Evolutionary conservation across 2,113 vertebrate genomes (phyloP).

Genomic region (Meleagris gallopavo): DNA sequence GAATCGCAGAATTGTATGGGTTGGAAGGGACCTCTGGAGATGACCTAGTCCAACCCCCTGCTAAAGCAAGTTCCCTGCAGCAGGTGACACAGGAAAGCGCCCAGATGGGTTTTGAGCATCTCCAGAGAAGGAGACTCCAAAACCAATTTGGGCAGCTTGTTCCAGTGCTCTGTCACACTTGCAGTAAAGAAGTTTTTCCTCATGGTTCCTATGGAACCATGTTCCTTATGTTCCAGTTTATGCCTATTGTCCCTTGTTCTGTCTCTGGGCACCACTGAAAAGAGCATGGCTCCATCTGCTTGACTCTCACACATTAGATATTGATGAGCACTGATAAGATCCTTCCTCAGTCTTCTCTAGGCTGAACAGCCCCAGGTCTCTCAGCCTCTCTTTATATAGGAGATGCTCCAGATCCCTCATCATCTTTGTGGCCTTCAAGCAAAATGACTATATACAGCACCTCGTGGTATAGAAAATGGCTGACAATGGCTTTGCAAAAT

Average conservation of each 20-base stretch:
- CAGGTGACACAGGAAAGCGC: neutral
- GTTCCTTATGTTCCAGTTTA: neutral
- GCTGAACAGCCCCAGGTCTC: no score
- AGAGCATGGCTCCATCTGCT: neutral
- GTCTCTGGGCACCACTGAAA: neutral
- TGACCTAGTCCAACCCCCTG: neutral
- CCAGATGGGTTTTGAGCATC: neutral
- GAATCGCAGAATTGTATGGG: neutral
- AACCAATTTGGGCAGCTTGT: neutral
- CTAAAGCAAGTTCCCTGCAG: neutral
- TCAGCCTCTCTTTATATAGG: no score
- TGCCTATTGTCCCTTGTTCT: neutral
- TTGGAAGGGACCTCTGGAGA: neutral
- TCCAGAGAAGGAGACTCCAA: neutral
- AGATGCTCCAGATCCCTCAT: no score
- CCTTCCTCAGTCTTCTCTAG: neutral
- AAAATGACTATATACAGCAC: neutral
- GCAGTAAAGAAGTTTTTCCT: neutral
- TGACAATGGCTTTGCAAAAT: neutral
- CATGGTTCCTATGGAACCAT: no score
- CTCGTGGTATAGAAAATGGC: neutral
- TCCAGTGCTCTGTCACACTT: neutral
- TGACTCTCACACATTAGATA: neutral
- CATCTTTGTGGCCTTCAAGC: neutral
- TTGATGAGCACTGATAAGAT: neutral